Conservation (phyloP, 2,888 invertebrate species). For the Heliconius aoede region DNA sequence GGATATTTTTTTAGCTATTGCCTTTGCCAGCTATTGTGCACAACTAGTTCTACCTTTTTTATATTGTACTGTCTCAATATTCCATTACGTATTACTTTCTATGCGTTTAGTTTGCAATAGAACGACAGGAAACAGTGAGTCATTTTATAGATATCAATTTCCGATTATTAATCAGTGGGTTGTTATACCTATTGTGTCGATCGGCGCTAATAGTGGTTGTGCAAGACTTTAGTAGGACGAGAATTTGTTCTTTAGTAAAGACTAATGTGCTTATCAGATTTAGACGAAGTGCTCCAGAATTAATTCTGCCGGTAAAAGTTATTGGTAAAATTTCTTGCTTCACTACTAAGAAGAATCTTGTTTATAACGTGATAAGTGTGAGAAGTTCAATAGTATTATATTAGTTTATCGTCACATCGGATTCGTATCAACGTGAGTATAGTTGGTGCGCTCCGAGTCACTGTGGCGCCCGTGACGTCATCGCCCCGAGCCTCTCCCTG, state of each 20-base stretch:
- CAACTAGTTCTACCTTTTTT: neutral
- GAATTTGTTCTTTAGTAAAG: neutral
- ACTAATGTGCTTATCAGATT: neutral
- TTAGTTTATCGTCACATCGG: slow-evolving; percentile 63
- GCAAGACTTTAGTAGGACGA: neutral
- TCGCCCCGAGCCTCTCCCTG: slow-evolving; percentile 54
- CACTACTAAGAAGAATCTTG: neutral
- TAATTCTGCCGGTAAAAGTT: too few species aligned
- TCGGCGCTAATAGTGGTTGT: neutral
- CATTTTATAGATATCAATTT: slow-evolving; percentile 12
- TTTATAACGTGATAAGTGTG: neutral
- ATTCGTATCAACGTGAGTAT: slow-evolving; percentile 63
- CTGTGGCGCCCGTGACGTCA: slow-evolving; percentile 74
- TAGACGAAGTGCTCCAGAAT: too few species aligned
- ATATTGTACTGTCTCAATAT: neutral
- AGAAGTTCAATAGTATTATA: slow-evolving; percentile 9
- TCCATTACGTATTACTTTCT: neutral
- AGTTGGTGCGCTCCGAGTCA: slow-evolving; percentile 69
- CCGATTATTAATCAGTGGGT: slow-evolving; percentile 9
- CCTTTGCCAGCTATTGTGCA: neutral
- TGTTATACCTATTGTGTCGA: neutral
- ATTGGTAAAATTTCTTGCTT: neutral
- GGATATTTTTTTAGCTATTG: neutral
- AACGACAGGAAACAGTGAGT: slow-evolving; percentile 1
- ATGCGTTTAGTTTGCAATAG: neutral